Conservation (phyloP, 1,140 invertebrate species). For the Drosophila leontia region DNA sequence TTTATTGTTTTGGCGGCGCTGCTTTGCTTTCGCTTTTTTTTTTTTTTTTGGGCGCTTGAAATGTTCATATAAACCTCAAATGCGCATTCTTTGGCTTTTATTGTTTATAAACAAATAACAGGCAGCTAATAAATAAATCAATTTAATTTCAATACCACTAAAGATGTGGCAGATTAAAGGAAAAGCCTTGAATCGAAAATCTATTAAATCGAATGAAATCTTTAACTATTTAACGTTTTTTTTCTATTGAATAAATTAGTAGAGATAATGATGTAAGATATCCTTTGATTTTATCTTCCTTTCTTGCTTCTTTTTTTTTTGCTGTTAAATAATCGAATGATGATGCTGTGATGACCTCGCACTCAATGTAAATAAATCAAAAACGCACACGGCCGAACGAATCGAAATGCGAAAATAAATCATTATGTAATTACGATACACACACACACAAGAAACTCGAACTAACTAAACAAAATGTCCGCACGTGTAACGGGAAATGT, state of each 20-base stretch:
- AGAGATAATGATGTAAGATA: background rate
- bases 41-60: slow-evolving; percentile 39
- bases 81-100: slow-evolving; percentile 77
- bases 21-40: slow-evolving; percentile 16
- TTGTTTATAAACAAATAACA: slow-evolving; percentile 83
- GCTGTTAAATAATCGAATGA: slow-evolving; percentile 15
- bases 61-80: slow-evolving; percentile 80
- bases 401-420: slow-evolving; percentile 77
- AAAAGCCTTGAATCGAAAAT: background rate
- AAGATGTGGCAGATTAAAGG: background rate
- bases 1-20: slow-evolving; percentile 32
- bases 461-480: slow-evolving; percentile 69
- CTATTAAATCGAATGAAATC: too few relatives aligned
- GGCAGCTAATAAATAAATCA: slow-evolving; percentile 81
- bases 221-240: background rate
- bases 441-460: slow-evolving; percentile 22
- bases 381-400: slow-evolving; percentile 26
- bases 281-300: too few relatives aligned
- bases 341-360: slow-evolving; percentile 33
- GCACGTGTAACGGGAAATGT: slow-evolving; percentile 72
- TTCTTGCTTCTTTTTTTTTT: background rate
- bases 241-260: background rate
- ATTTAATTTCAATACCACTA: slow-evolving; percentile 63
- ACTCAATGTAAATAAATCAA: slow-evolving; percentile 50
- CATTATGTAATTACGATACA: slow-evolving; percentile 72